A percentile compares a stretch with the other conserved stretches of the same genome.
These are phyloP conservation scores for Neosalanx taihuensis DNA, from an alignment of 2,797 vertebrate genomes.

Conservation along the genomic window DNA sequence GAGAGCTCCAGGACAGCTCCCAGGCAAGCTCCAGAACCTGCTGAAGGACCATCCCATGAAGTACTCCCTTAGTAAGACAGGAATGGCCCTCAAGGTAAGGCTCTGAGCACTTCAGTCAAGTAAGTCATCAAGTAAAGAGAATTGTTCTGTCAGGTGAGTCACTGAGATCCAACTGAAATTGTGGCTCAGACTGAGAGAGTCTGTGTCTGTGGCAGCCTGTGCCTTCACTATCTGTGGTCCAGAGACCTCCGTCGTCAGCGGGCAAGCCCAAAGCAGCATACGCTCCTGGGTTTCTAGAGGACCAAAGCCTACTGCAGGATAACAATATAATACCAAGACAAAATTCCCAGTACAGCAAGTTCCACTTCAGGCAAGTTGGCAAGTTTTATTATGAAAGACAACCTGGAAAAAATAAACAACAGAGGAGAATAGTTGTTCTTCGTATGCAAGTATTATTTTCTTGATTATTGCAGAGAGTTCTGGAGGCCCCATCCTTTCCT, in stretches of 20 bases:
- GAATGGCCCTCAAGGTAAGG: constrained; percentile 53
- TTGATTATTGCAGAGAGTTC: constrained; percentile 42
- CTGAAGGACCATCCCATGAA: constrained; percentile 61
- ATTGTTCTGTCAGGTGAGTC: not conserved
- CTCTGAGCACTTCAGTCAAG: not conserved
- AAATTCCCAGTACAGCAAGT: constrained; percentile 28
- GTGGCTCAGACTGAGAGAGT: not conserved
- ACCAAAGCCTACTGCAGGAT: constrained; percentile 41
- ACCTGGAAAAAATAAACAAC: not conserved
- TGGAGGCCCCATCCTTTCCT: constrained; percentile 44
- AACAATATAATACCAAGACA: constrained; percentile 38
- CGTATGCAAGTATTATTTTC: not conserved
- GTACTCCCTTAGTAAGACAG: constrained; percentile 52
- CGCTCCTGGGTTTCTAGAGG: constrained; percentile 38
- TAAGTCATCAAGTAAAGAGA: not conserved
- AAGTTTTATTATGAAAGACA: constrained; percentile 19
- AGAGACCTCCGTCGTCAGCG: not conserved
- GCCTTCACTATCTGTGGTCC: constrained; percentile 43
- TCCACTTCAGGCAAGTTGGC: constrained; percentile 52
- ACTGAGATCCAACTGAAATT: not conserved
- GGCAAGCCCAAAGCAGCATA: constrained; percentile 19
- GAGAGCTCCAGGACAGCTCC: constrained; percentile 28
- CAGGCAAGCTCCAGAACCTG: constrained; percentile 49
- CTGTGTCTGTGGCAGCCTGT: constrained; percentile 49
- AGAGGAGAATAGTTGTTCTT: not conserved